A percentile compares a stretch with the other conserved stretches of the same genome.
Conservation (phyloP, 2,888 invertebrate species). For the Pogonocherus hispidulus region DNA sequence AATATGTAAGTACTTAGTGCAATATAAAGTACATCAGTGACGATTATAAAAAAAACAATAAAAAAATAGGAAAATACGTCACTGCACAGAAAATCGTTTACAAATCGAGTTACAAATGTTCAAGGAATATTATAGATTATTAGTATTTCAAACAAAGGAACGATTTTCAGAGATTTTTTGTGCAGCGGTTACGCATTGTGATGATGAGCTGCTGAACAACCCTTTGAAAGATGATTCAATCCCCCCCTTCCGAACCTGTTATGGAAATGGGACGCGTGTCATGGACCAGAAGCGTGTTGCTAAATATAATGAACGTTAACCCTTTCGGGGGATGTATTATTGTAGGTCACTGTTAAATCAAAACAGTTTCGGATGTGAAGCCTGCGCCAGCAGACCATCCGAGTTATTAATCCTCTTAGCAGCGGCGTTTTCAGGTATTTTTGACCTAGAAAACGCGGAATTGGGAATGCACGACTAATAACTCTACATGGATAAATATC, state of each 20-base stretch:
- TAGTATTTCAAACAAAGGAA: no score
- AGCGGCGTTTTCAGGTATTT: neutral
- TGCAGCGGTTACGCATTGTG: conserved; percentile 9
- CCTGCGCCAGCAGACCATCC: neutral
- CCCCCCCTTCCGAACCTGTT: conserved; percentile 19
- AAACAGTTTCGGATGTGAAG: neutral
- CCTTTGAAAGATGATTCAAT: conserved; percentile 25
- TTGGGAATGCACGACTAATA: neutral
- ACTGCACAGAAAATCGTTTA: no score
- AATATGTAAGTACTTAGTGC: no score
- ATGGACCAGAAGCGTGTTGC: conserved; percentile 18
- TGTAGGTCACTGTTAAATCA: conserved; percentile 15
- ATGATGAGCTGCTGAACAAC: conserved; percentile 20
- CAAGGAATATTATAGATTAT: no score
- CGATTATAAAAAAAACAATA: no score
- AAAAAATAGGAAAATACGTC: no score
- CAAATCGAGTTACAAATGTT: no score
- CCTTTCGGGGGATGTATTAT: conserved; percentile 19
- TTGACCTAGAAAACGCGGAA: neutral
- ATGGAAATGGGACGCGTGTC: conserved; percentile 8
- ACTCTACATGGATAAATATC: no score
- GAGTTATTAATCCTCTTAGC: neutral
- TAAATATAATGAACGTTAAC: conserved; percentile 12
- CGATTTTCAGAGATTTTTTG: conserved; percentile 15
- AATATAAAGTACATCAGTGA: no score